Conservation (phyloP, 2,888 invertebrate genomes). For the Polia nebulosa region DNA sequence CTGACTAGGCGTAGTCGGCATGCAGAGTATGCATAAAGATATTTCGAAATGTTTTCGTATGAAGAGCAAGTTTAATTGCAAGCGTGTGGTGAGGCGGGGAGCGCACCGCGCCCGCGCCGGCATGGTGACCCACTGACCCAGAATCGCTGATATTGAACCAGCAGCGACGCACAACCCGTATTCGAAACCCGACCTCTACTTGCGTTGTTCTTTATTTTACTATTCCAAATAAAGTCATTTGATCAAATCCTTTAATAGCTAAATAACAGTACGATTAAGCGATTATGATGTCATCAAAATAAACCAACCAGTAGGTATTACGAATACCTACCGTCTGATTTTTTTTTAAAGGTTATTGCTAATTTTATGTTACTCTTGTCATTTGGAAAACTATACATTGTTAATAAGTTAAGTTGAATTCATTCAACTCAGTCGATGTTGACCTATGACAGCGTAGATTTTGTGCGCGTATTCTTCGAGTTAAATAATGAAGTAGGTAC, state of each 20-base stretch:
- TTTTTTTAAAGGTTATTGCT: background rate
- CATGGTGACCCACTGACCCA: constrained; percentile 90
- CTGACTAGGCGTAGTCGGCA: constrained; percentile 39
- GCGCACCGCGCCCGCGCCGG: constrained; percentile 75
- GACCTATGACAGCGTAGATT: constrained; percentile 22
- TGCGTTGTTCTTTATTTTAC: constrained; percentile 76
- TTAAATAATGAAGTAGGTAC: constrained; percentile 7
- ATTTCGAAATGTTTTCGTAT: constrained; percentile 74
- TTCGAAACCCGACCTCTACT: constrained; percentile 88
- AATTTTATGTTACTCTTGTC: background rate
- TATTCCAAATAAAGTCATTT: constrained; percentile 45
- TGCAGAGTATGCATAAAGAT: constrained; percentile 61
- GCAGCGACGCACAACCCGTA: constrained; percentile 84
- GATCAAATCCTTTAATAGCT: constrained; percentile 37
- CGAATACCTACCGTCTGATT: background rate
- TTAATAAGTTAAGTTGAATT: background rate
- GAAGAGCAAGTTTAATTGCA: constrained; percentile 84
- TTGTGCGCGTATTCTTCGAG: background rate
- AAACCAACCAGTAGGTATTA: background rate
- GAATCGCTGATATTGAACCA: constrained; percentile 90
- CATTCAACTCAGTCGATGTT: constrained; percentile 12
- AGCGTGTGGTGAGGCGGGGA: constrained; percentile 76
- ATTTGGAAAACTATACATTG: background rate
- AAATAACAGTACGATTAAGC: constrained; percentile 19
- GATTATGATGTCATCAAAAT: constrained; percentile 17